phyloP scores from a whole-genome alignment of 2,888 invertebrate genomes.

The Geotrupes spiniger region DNA sequence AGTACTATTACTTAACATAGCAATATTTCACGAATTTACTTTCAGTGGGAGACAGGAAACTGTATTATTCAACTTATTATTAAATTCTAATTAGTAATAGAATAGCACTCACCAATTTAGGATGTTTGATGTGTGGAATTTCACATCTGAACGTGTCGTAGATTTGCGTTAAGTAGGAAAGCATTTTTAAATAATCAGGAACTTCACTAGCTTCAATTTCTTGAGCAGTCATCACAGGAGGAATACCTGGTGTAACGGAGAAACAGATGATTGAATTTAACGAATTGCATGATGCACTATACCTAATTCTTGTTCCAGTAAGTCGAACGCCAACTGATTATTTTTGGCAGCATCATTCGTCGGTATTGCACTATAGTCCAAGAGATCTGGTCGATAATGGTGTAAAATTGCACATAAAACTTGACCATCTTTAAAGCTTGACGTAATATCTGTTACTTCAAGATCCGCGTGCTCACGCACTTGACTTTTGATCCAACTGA shows the following conservation, averaged over 20 bases:
- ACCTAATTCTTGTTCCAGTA: constrained; percentile 81
- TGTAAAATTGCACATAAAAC: constrained; percentile 72
- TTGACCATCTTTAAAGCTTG: constrained; percentile 66
- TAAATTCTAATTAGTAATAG: not conserved
- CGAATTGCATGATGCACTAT: constrained; percentile 40
- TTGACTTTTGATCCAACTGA: constrained; percentile 76
- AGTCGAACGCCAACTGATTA: constrained; percentile 81
- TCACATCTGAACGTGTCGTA: constrained; percentile 90
- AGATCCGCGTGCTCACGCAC: constrained; percentile 62
- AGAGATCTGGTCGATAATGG: constrained; percentile 86
- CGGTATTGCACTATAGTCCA: constrained; percentile 69
- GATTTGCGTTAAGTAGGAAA: constrained; percentile 83
- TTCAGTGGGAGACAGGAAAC: no score
- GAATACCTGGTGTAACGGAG: constrained; percentile 60
- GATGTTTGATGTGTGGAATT: constrained; percentile 78
- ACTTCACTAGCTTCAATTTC: constrained; percentile 71
- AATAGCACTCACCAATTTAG: constrained; percentile 60
- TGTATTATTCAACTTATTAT: no score
- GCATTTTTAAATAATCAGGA: constrained; percentile 71
- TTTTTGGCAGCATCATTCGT: constrained; percentile 64
- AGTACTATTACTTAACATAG: no score
- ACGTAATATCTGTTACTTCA: constrained; percentile 63
- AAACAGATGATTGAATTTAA: not conserved
- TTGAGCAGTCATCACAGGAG: constrained; percentile 70
- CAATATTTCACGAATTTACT: no score